Conservation (phyloP, 2,888 invertebrate genomes). For the Polietes domitor region DNA sequence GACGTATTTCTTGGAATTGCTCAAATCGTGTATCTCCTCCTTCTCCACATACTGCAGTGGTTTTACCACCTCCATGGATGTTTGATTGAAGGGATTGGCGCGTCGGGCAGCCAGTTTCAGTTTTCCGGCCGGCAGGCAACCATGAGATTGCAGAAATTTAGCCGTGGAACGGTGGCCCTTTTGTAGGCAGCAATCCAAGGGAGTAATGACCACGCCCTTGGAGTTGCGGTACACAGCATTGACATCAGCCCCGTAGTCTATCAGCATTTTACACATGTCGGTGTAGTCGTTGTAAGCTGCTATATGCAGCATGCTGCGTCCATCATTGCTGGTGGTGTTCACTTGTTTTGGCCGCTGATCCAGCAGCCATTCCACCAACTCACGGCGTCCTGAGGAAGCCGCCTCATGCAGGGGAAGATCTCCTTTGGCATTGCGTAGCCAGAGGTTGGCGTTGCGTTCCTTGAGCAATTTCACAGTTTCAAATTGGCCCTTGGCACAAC, state of each 20-base stretch:
- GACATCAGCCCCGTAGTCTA: constrained; percentile 92
- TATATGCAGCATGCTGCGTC: constrained; percentile 95
- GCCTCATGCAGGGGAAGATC: constrained; percentile 98
- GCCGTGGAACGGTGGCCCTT: constrained; percentile 94
- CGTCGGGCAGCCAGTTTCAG: constrained; percentile 80
- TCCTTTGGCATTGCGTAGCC: constrained; percentile 95
- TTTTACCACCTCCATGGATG: constrained; percentile 76
- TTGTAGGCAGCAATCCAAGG: constrained; percentile 94
- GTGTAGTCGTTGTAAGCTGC: constrained; percentile 96
- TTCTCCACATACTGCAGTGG: constrained; percentile 79
- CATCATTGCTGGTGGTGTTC: constrained; percentile 95
- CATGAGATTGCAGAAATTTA: constrained; percentile 94
- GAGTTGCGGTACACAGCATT: constrained; percentile 92
- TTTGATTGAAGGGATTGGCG: constrained; percentile 78
- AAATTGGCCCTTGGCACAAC: constrained; percentile 97
- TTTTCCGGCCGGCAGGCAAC: constrained; percentile 91
- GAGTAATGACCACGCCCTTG: constrained; percentile 92
- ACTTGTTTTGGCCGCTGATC: constrained; percentile 91
- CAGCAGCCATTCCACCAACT: constrained; percentile 93
- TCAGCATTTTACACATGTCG: constrained; percentile 93
- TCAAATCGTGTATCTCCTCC: constrained; percentile 77
- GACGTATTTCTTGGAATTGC: constrained; percentile 78
- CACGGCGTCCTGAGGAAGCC: constrained; percentile 93
- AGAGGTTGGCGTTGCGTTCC: constrained; percentile 91
- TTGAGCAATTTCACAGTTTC: constrained; percentile 90